These are phyloP conservation scores for Trichopria drosophilae DNA, from an alignment of 2,888 invertebrate species.

Conservation along the genomic window DNA sequence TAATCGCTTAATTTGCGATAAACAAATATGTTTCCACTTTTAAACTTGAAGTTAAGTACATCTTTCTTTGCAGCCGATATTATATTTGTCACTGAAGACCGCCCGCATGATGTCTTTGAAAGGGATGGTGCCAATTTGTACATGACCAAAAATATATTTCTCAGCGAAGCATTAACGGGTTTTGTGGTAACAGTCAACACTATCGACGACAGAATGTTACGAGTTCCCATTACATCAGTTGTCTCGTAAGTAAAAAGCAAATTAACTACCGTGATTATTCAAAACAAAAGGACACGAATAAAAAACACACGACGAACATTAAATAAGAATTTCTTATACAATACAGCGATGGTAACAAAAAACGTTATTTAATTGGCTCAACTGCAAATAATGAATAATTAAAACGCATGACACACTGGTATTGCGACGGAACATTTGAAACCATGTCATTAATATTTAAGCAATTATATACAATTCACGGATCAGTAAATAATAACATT, in stretches of 20 bases:
- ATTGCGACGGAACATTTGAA: neutral
- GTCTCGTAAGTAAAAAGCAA: slow-evolving; percentile 63
- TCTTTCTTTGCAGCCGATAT: slow-evolving; percentile 65
- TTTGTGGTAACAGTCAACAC: slow-evolving; percentile 69
- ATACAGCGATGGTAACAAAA: no score
- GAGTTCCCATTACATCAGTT: slow-evolving; percentile 73
- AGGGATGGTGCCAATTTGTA: slow-evolving; percentile 71
- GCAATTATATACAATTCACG: no score
- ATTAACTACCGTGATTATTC: no score
- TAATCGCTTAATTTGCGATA: no score
- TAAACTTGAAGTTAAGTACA: neutral
- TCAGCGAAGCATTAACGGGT: slow-evolving; percentile 75
- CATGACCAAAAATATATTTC: slow-evolving; percentile 64
- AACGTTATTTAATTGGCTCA: no score
- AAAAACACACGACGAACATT: neutral
- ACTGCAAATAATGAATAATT: no score
- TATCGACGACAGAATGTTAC: slow-evolving; percentile 70
- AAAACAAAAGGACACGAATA: no score
- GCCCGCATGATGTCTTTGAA: slow-evolving; percentile 68
- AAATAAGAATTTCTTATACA: neutral
- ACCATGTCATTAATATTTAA: no score
- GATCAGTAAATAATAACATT: no score
- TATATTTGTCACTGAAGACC: slow-evolving; percentile 73
- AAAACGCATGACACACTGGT: neutral
- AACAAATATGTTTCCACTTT: no score